Evolutionary conservation across 92 coral and sea anemone species (phyloP).

Genomic region (Actinernus sp.): DNA sequence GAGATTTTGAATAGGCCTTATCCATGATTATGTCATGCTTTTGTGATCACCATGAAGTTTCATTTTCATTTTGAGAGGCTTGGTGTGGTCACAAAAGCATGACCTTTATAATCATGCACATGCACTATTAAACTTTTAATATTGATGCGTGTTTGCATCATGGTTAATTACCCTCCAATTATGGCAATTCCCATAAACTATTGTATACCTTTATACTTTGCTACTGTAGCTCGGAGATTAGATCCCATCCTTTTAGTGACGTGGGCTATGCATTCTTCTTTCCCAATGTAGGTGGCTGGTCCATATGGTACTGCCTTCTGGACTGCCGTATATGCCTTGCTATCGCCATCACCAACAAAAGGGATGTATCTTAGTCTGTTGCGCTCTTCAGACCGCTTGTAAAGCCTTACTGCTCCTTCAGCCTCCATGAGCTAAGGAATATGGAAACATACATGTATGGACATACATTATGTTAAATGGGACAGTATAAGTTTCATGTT

Average conservation of each 20-base stretch:
- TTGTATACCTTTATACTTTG: constrained; percentile 43
- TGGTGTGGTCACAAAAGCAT: too few species aligned
- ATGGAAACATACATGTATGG: neutral
- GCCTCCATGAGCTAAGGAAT: constrained; percentile 62
- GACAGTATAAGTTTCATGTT: too few species aligned
- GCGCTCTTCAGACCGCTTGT: constrained; percentile 29
- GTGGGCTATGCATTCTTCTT: constrained; percentile 70
- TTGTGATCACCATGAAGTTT: too few species aligned
- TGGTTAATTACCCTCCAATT: too few species aligned
- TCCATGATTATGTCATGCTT: too few species aligned
- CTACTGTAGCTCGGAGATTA: constrained; percentile 13
- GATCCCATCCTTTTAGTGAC: constrained; percentile 72
- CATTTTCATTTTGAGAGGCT: too few species aligned
- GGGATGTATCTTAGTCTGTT: constrained; percentile 54
- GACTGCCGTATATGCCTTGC: constrained; percentile 30
- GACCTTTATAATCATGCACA: too few species aligned
- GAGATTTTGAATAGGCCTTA: too few species aligned
- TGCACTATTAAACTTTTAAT: too few species aligned
- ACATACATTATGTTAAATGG: too few species aligned
- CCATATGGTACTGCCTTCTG: constrained; percentile 54
- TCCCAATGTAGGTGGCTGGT: constrained; percentile 59
- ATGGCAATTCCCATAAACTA: too few species aligned
- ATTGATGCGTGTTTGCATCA: too few species aligned
- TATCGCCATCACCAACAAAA: constrained; percentile 64
- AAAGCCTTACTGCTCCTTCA: constrained; percentile 35